A percentile compares a stretch with the other conserved stretches of the same genome.
Evolutionary conservation across 2,888 invertebrate genomes (phyloP).

Genomic region (Marasmarcha lunaedactyla): DNA sequence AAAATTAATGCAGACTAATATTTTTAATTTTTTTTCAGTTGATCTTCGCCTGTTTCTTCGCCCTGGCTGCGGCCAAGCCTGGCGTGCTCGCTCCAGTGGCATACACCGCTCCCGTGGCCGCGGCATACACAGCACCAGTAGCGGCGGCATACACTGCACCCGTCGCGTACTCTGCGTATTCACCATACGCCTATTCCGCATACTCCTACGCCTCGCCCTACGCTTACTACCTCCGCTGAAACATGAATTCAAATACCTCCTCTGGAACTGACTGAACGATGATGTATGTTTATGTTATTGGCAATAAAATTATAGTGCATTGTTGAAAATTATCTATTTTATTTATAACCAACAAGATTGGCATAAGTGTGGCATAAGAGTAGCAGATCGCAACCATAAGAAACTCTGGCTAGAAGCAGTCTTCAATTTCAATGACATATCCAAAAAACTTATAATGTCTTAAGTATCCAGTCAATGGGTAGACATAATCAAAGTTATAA

Average conservation of each 20-base stretch:
- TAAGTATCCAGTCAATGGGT: too few relatives aligned
- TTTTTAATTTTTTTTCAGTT: slow-evolving; percentile 36
- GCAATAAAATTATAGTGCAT: too few relatives aligned
- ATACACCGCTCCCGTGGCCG: slow-evolving; percentile 18
- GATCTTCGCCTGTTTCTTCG: slow-evolving; percentile 66
- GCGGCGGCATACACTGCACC: slow-evolving; percentile 4
- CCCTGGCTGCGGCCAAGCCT: slow-evolving; percentile 37
- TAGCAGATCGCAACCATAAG: too few relatives aligned
- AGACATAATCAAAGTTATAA: too few relatives aligned
- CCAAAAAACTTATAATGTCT: too few relatives aligned
- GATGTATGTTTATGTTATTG: background rate
- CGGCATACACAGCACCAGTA: slow-evolving; percentile 16
- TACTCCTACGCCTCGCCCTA: background rate
- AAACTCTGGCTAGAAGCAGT: too few relatives aligned
- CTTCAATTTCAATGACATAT: too few relatives aligned
- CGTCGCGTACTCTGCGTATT: background rate
- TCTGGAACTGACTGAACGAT: background rate
- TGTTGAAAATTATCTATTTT: too few relatives aligned
- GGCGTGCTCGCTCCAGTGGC: slow-evolving; percentile 17
- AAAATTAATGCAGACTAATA: too few relatives aligned
- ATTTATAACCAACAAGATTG: too few relatives aligned
- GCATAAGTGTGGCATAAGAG: too few relatives aligned
- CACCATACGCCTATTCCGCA: background rate
- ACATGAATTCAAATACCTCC: slow-evolving; percentile 35
- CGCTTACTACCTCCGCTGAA: slow-evolving; percentile 32